These are phyloP conservation scores for Mus caroli DNA, from an alignment of 2,797 vertebrate genomes.

Conservation along the genomic window DNA sequence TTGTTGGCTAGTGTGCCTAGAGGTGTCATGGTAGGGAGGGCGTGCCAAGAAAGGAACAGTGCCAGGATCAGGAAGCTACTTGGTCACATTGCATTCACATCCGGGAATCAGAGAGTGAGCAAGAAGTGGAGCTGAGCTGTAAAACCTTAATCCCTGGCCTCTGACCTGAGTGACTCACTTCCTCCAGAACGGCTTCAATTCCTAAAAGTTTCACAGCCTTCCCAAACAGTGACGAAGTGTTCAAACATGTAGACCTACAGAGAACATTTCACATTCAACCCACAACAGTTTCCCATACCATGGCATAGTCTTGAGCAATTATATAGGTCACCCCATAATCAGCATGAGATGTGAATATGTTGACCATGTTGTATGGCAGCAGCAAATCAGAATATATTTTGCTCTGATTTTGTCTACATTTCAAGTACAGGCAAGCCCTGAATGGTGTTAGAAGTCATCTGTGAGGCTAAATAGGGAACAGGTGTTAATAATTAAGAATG, in stretches of 20 bases:
- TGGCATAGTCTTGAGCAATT: neutral
- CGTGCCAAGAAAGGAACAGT: neutral
- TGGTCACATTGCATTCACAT: neutral
- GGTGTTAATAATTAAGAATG: neutral
- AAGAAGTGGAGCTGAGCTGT: neutral
- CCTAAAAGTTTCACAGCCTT: neutral
- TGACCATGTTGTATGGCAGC: neutral
- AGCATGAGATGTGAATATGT: neutral
- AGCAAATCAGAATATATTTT: conserved; percentile 14
- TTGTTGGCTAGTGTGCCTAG: neutral
- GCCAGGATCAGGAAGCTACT: neutral
- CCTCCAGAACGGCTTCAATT: neutral
- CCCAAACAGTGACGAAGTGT: neutral
- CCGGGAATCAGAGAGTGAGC: neutral
- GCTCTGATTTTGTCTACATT: conserved; percentile 20
- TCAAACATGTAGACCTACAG: neutral
- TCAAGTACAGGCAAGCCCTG: neutral
- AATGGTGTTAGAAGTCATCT: neutral
- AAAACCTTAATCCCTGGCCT: neutral
- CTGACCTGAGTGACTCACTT: neutral
- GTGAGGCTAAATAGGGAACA: neutral
- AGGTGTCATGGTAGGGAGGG: neutral
- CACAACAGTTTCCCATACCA: neutral
- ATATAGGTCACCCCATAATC: neutral
- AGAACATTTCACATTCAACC: neutral